These are phyloP conservation scores for Myotis vivesi DNA, from an alignment of 2,797 vertebrate genomes.

Conservation along the genomic window DNA sequence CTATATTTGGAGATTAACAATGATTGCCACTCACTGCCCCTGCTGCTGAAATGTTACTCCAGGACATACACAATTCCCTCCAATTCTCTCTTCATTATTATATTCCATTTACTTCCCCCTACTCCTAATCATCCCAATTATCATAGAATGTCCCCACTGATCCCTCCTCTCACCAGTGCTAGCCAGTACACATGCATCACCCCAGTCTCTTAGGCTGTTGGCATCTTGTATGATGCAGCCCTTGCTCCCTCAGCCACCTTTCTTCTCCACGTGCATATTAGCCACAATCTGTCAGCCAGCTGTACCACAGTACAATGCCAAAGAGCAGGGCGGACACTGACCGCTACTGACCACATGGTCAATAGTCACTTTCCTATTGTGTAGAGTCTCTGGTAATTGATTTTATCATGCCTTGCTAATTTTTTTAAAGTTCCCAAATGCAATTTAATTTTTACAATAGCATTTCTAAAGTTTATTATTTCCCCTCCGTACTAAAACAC, in stretches of 20 bases:
- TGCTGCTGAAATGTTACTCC: background rate
- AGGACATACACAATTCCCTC: background rate
- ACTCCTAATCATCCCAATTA: background rate
- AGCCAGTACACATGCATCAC: background rate
- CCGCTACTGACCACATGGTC: background rate
- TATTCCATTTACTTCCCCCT: background rate
- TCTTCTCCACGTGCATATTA: background rate
- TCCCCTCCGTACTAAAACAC: constrained; percentile 55
- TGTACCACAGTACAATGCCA: background rate
- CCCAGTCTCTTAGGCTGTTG: background rate
- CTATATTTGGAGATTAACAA: background rate
- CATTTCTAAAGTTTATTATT: constrained; percentile 65
- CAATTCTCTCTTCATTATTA: background rate
- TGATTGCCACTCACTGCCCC: background rate
- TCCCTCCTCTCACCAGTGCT: background rate
- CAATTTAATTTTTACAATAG: constrained; percentile 68
- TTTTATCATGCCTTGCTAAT: background rate
- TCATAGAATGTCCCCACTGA: background rate
- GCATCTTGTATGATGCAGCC: background rate
- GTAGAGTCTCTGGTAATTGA: background rate
- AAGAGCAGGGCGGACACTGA: background rate
- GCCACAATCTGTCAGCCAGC: constrained; percentile 44
- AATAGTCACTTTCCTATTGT: background rate
- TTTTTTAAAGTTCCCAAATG: constrained; percentile 60
- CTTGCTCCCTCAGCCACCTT: background rate